Evolutionary conservation across 1,140 invertebrate species (phyloP).

Genomic region (Agrypnia vestita): DNA sequence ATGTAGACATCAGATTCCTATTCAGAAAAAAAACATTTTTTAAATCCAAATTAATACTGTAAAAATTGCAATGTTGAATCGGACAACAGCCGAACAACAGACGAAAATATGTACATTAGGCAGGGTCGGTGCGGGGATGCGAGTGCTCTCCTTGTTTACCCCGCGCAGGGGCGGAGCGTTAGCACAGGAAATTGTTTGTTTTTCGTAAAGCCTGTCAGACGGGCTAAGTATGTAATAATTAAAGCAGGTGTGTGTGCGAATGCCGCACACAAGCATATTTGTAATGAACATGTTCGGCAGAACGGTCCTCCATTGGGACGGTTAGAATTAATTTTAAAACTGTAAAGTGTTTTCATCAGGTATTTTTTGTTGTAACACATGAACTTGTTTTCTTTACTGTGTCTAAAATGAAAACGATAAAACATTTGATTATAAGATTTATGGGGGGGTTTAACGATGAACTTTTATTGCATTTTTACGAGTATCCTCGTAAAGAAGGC

Average conservation of each 20-base stretch:
- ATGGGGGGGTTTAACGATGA: conserved; percentile 11
- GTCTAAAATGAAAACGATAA: conserved; percentile 3
- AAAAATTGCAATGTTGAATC: too few species aligned
- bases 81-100: too few species aligned
- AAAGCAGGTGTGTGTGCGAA: conserved; percentile 42
- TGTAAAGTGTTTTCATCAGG: too few species aligned
- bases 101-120: too few species aligned
- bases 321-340: not conserved
- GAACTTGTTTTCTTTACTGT: not conserved
- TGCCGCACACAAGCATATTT: not conserved
- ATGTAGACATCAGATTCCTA: too few species aligned
- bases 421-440: conserved; percentile 9
- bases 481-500: not conserved
- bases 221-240: conserved; percentile 59
- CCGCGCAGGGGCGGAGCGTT: conserved; percentile 31
- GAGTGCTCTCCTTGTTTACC: not conserved
- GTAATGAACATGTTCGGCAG: conserved; percentile 44
- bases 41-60: too few species aligned
- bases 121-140: not conserved
- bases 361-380: conserved; percentile 4
- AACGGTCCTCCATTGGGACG: not conserved
- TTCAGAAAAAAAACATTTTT: too few species aligned
- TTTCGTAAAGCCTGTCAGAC: conserved; percentile 57
- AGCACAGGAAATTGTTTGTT: conserved; percentile 58
- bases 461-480: conserved; percentile 15